phyloP scores from a whole-genome alignment of 2,888 invertebrate genomes.

The Galeopsomyia nigrocyanea region DNA sequence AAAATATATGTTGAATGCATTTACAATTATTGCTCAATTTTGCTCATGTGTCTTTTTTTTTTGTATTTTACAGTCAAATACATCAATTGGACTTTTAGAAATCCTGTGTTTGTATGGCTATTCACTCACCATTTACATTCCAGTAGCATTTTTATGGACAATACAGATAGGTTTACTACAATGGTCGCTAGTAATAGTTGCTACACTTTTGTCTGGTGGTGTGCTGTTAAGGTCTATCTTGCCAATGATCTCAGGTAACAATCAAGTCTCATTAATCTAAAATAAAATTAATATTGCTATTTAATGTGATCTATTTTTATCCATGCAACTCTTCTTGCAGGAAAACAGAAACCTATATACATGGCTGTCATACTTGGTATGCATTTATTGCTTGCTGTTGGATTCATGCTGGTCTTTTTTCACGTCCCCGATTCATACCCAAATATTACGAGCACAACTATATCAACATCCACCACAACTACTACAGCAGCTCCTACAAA shows the following conservation, averaged over 20 bases:
- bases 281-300: too few species aligned
- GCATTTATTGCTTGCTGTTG: slow-evolving; percentile 86
- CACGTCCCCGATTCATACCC: slow-evolving; percentile 71
- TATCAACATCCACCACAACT: slow-evolving; percentile 4
- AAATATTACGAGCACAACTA: slow-evolving; percentile 8
- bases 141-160: slow-evolving; percentile 93
- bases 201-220: slow-evolving; percentile 86
- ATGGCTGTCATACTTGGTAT: slow-evolving; percentile 79
- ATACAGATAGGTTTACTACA: slow-evolving; percentile 87
- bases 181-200: slow-evolving; percentile 88
- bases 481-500: slow-evolving; percentile 8
- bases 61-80: slow-evolving; percentile 29
- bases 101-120: slow-evolving; percentile 96
- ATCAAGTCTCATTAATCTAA: too few species aligned
- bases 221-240: slow-evolving; percentile 87
- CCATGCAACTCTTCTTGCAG: slow-evolving; percentile 51
- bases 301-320: neutral
- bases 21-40: neutral
- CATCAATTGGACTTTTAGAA: slow-evolving; percentile 80
- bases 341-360: slow-evolving; percentile 75
- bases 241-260: slow-evolving; percentile 76
- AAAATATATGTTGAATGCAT: slow-evolving; percentile 2
- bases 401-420: slow-evolving; percentile 89
- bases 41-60: neutral
- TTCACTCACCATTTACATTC: slow-evolving; percentile 93